These are phyloP conservation scores for Agonopterix subpropinquella DNA, from an alignment of 2,888 invertebrate genomes.

Conservation along the genomic window DNA sequence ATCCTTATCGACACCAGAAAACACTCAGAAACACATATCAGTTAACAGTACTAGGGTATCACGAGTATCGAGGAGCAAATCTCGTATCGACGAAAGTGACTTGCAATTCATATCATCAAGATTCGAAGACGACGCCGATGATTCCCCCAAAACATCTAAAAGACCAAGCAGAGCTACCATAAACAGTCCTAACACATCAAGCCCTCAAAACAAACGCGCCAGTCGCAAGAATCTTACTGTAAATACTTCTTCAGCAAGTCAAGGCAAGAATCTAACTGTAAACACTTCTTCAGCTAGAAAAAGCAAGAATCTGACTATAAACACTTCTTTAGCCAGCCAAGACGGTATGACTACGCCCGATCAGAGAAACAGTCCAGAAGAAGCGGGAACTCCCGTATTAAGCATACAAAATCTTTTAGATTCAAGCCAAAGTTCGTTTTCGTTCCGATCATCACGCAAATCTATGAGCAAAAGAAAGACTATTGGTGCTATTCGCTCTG, in stretches of 20 bases:
- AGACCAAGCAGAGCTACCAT: slow-evolving; percentile 15
- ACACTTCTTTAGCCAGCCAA: not conserved
- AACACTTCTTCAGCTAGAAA: too few relatives aligned
- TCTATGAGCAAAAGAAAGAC: slow-evolving; percentile 34
- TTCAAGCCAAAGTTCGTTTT: slow-evolving; percentile 30
- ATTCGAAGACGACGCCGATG: slow-evolving; percentile 20
- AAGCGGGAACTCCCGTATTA: slow-evolving; percentile 48
- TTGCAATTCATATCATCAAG: slow-evolving; percentile 24
- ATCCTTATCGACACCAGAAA: slow-evolving; percentile 36
- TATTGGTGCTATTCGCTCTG: slow-evolving; percentile 25
- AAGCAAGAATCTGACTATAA: not conserved
- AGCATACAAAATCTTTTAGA: slow-evolving; percentile 50
- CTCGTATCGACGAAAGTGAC: slow-evolving; percentile 45
- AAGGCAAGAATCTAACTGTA: not conserved
- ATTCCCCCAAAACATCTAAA: slow-evolving; percentile 31
- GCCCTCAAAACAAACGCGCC: slow-evolving; percentile 4
- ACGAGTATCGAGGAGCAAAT: slow-evolving; percentile 34
- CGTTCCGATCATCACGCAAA: slow-evolving; percentile 15
- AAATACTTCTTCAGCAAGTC: not conserved
- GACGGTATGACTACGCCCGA: slow-evolving; percentile 45
- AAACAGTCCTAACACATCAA: slow-evolving; percentile 1
- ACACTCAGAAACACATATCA: slow-evolving; percentile 26
- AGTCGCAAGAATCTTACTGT: not conserved
- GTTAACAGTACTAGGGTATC: slow-evolving; percentile 35
- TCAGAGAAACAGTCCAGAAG: slow-evolving; percentile 36